Percentiles rank a stretch among this genome's conserved stretches.
phyloP scores from a whole-genome alignment of 2,113 vertebrate genomes.

The Phycodurus eques region DNA sequence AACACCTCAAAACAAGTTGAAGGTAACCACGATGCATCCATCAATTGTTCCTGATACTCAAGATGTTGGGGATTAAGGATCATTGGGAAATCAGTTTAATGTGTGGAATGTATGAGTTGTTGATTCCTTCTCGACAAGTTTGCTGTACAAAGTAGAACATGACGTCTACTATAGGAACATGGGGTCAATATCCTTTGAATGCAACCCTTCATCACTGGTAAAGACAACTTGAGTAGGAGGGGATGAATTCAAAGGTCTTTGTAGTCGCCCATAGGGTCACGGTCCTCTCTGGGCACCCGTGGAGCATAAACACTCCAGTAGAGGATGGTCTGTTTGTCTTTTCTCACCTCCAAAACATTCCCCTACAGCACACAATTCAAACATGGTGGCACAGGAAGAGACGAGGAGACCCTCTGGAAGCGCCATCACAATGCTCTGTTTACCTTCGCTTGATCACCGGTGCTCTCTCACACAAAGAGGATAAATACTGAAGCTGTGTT shows the following conservation, averaged over 20 bases:
- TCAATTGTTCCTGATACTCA: too few relatives aligned
- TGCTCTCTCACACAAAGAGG: slow-evolving; percentile 30
- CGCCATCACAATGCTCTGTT: slow-evolving; percentile 66
- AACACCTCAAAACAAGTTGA: background rate
- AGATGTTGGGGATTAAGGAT: too few relatives aligned
- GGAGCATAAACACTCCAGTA: slow-evolving; percentile 59
- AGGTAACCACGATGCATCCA: background rate
- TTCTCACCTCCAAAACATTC: slow-evolving; percentile 61
- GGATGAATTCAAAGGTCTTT: slow-evolving; percentile 21
- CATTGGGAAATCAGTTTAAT: background rate
- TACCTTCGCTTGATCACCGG: slow-evolving; percentile 48
- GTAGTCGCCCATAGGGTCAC: slow-evolving; percentile 17
- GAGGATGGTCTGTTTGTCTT: slow-evolving; percentile 57
- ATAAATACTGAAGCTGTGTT: slow-evolving; percentile 37
- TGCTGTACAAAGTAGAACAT: background rate
- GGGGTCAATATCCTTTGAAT: background rate
- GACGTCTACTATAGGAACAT: background rate
- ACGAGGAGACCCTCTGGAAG: slow-evolving; percentile 44
- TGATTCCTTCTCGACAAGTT: background rate
- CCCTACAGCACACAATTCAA: slow-evolving; percentile 61
- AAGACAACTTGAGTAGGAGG: slow-evolving; percentile 8
- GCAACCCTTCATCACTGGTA: background rate
- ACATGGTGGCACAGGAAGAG: slow-evolving; percentile 61
- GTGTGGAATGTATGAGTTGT: background rate
- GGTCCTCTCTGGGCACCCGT: slow-evolving; percentile 58